A percentile compares a stretch with the other conserved stretches of the same genome.
Conservation (phyloP, 2,888 invertebrate species). For the Hymenopus coronatus region DNA sequence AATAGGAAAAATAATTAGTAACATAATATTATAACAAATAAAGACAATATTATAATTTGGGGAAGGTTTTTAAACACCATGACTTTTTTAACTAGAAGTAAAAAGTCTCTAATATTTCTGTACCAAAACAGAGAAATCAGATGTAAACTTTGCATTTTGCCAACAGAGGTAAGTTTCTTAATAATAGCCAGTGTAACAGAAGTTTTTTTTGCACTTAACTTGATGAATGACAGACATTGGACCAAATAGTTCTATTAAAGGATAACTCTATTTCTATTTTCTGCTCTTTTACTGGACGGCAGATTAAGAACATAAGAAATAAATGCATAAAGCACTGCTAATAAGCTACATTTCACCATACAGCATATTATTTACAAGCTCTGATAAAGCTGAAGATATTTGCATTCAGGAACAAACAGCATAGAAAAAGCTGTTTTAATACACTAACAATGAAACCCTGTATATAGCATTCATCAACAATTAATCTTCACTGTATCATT, state of each 20-base stretch:
- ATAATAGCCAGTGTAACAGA: no score
- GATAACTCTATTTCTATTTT: neutral
- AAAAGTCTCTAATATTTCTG: no score
- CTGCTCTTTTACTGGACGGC: neutral
- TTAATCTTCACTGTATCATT: neutral
- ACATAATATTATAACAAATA: no score
- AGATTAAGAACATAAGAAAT: neutral
- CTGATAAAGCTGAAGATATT: neutral
- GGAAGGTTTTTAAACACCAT: no score
- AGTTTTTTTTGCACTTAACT: neutral
- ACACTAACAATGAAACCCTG: neutral
- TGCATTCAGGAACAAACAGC: neutral
- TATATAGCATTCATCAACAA: neutral
- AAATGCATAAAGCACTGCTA: neutral
- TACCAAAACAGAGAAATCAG: no score
- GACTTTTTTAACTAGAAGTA: no score
- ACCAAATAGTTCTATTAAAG: neutral
- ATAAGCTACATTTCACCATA: neutral
- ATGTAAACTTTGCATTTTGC: no score
- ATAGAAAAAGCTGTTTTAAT: neutral
- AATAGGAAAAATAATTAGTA: no score
- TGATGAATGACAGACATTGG: neutral
- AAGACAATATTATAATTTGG: no score
- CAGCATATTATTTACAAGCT: neutral
- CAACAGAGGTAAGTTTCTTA: no score